Conservation (phyloP, 2,888 invertebrate species). For the Timema podura region DNA sequence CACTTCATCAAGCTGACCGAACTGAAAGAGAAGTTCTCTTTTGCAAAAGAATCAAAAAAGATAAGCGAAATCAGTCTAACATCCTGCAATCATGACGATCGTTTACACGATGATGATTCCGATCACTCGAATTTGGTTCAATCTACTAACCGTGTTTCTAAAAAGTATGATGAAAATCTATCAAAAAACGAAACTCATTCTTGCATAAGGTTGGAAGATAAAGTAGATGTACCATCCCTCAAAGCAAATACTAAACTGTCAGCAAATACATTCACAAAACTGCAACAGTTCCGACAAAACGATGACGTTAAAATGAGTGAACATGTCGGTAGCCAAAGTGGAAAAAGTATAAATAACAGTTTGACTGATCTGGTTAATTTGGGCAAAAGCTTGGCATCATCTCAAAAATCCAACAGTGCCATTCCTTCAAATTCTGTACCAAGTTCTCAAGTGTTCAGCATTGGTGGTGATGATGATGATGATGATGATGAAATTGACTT, state of each 20-base stretch:
- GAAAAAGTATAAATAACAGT: no score
- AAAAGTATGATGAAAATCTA: not conserved
- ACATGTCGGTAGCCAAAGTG: no score
- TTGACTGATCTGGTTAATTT: not conserved
- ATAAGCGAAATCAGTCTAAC: not conserved
- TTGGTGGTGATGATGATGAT: not conserved
- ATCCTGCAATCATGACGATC: not conserved
- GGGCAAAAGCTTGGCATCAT: not conserved
- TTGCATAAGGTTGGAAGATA: not conserved
- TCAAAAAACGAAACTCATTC: not conserved
- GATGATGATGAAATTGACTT: constrained; percentile 11
- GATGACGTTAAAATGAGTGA: not conserved
- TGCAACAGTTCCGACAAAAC: constrained; percentile 7
- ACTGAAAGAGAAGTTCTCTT: constrained; percentile 23
- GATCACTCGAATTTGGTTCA: no score
- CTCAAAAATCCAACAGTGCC: no score
- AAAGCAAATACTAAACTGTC: constrained; percentile 14
- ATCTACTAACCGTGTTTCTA: no score
- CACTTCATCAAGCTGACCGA: not conserved
- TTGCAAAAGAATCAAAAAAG: constrained; percentile 8
- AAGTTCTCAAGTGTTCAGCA: constrained; percentile 10
- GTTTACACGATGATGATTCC: no score
- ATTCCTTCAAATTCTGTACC: not conserved
- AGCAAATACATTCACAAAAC: constrained; percentile 3
- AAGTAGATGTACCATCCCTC: not conserved